Conservation (phyloP, 1,140 invertebrate species). For the Penaeus chinensis region DNA sequence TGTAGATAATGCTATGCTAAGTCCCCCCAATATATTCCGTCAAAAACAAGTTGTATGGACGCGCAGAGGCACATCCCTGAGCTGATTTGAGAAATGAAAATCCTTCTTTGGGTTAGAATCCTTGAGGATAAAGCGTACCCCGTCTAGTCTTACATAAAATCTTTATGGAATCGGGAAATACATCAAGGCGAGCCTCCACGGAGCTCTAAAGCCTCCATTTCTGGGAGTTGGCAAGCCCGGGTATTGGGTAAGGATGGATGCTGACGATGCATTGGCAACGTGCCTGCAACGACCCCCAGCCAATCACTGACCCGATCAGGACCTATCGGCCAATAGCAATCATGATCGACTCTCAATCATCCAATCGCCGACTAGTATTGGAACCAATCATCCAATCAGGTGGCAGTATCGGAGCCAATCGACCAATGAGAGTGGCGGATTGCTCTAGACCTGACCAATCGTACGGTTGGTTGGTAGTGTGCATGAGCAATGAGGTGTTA, state of each 20-base stretch:
- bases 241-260: constrained; percentile 52
- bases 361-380: constrained; percentile 57
- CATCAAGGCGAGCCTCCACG: constrained; percentile 52
- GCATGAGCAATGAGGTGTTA: constrained; percentile 61
- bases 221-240: constrained; percentile 42
- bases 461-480: constrained; percentile 58
- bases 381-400: constrained; percentile 60
- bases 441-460: constrained; percentile 56
- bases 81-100: constrained; percentile 59
- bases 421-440: constrained; percentile 58
- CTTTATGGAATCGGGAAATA: constrained; percentile 61
- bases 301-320: constrained; percentile 40
- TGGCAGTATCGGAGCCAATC: constrained; percentile 57
- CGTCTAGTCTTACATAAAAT: constrained; percentile 59
- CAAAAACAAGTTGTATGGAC: constrained; percentile 50
- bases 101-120: constrained; percentile 57
- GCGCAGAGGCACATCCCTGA: not conserved
- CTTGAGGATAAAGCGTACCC: constrained; percentile 54
- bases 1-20: constrained; percentile 23
- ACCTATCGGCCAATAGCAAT: constrained; percentile 56
- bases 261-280: constrained; percentile 42
- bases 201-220: constrained; percentile 46
- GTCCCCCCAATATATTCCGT: constrained; percentile 3
- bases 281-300: constrained; percentile 32
- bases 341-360: constrained; percentile 58